Percentiles rank a stretch among this genome's conserved stretches.
These are phyloP conservation scores for Rhodinocichla rosea DNA, from an alignment of 2,113 vertebrate genomes.

Conservation along the genomic window DNA sequence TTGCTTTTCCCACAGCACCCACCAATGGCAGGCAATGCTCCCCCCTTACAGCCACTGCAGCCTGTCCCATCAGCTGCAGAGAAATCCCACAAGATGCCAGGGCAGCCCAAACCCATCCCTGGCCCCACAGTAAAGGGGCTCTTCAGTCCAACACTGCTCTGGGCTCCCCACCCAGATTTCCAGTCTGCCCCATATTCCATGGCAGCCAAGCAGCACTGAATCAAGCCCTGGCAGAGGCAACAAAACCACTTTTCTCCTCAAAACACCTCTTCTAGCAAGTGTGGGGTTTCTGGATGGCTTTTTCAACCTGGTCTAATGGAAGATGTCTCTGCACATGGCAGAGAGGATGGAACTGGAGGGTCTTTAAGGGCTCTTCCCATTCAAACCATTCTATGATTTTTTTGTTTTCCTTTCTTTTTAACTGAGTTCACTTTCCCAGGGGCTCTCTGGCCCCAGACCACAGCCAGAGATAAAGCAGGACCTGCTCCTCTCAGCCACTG, in stretches of 20 bases:
- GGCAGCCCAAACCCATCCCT: not conserved
- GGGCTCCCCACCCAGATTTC: rapidly evolving
- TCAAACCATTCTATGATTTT: not conserved
- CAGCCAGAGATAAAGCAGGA: not conserved
- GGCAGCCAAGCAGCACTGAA: not conserved
- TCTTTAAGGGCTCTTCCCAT: not conserved
- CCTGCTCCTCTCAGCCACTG: not conserved
- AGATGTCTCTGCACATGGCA: not conserved
- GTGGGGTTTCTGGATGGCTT: not conserved
- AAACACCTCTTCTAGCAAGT: not conserved
- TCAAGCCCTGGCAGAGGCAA: not conserved
- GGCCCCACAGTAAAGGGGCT: rapidly evolving
- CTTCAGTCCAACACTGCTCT: not conserved
- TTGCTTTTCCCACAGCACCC: not conserved
- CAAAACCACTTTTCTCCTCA: not conserved
- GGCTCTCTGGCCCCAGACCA: not conserved
- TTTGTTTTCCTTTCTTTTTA: not conserved
- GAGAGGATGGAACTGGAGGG: not conserved
- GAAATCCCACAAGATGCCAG: not conserved
- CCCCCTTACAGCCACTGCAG: not conserved
- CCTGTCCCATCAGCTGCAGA: not conserved
- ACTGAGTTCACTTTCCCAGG: not conserved
- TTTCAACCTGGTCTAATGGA: not conserved
- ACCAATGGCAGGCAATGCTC: too few relatives aligned
- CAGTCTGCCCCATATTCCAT: not conserved